Conservation (phyloP, 2,797 vertebrate genomes). For the Sciaenops ocellatus region DNA sequence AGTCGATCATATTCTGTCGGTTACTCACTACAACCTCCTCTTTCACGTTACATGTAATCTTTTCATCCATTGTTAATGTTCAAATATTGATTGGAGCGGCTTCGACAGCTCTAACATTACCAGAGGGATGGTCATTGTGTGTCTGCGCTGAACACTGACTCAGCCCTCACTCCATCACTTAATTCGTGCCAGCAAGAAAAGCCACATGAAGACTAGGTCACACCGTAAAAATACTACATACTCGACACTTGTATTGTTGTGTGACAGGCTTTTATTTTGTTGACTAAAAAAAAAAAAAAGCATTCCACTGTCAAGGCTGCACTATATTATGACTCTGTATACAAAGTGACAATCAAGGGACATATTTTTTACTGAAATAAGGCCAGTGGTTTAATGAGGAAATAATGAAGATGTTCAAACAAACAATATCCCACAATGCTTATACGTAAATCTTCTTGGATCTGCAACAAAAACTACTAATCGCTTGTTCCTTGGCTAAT, state of each 20-base stretch:
- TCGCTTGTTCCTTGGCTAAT: conserved; percentile 11
- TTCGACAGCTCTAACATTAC: conserved; percentile 41
- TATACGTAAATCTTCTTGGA: conserved; percentile 9
- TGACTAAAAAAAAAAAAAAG: neutral
- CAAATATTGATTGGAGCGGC: conserved; percentile 42
- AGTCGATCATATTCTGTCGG: neutral
- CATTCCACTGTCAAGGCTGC: neutral
- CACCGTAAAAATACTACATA: neutral
- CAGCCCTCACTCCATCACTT: conserved; percentile 28
- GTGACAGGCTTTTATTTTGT: conserved; percentile 17
- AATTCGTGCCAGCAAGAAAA: neutral
- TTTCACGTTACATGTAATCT: conserved; percentile 20
- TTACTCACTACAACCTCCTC: neutral
- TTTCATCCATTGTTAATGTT: conserved; percentile 45
- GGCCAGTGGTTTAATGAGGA: neutral
- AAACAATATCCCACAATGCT: neutral
- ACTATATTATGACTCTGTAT: neutral
- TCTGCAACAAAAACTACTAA: conserved; percentile 10
- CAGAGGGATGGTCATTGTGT: conserved; percentile 32
- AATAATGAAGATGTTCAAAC: conserved; percentile 24
- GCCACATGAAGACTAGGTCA: neutral
- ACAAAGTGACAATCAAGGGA: neutral
- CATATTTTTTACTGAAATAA: neutral
- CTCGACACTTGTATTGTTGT: neutral
- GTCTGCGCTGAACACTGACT: conserved; percentile 38